Percentiles rank a stretch among this genome's conserved stretches.
phyloP scores from a whole-genome alignment of 1,140 invertebrate species.

The Drosophila sulfurigaster region DNA sequence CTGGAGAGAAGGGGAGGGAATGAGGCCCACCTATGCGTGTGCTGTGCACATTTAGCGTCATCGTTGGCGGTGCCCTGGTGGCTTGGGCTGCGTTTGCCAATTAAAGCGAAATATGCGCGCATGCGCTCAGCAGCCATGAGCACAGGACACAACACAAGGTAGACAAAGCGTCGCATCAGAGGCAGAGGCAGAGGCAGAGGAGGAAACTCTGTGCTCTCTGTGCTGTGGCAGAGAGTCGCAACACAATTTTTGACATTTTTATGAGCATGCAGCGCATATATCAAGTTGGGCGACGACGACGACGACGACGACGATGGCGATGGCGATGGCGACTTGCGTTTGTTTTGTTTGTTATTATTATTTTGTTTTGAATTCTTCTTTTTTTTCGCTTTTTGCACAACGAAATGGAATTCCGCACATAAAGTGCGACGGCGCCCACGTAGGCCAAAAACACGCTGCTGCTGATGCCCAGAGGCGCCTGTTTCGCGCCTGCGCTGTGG shows the following conservation, averaged over 20 bases:
- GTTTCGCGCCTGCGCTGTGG: conserved; percentile 75
- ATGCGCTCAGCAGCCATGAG: conserved; percentile 59
- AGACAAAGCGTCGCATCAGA: conserved; percentile 67
- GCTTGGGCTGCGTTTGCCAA: conserved; percentile 66
- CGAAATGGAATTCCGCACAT: conserved; percentile 71
- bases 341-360: conserved; percentile 41
- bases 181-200: background rate
- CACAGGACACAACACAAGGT: conserved; percentile 25
- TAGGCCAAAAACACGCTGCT: conserved; percentile 68
- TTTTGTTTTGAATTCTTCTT: conserved; percentile 25
- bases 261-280: conserved; percentile 84
- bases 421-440: conserved; percentile 76
- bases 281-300: conserved; percentile 71
- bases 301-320: conserved; percentile 36
- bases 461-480: conserved; percentile 76
- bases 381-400: conserved; percentile 23
- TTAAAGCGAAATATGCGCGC: conserved; percentile 82
- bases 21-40: conserved; percentile 76
- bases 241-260: conserved; percentile 84
- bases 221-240: conserved; percentile 11
- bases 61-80: conserved; percentile 74
- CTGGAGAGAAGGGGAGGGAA: background rate
- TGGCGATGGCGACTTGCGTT: conserved; percentile 45
- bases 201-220: background rate
- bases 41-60: conserved; percentile 76